These are phyloP conservation scores for Sarcophaga caerulescens DNA, from an alignment of 2,888 invertebrate genomes.

Conservation along the genomic window DNA sequence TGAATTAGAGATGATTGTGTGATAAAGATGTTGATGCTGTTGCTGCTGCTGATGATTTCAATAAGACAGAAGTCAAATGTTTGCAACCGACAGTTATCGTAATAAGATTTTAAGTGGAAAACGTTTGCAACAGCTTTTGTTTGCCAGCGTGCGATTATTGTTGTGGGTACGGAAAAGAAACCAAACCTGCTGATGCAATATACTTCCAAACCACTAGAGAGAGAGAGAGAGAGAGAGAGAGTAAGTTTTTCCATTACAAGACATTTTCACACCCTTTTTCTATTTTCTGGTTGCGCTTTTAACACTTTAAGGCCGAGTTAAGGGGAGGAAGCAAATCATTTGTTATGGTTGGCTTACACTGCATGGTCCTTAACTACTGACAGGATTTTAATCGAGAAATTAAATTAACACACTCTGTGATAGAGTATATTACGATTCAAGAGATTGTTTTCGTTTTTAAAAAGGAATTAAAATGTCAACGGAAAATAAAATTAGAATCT, in stretches of 20 bases:
- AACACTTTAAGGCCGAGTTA: constrained; percentile 8
- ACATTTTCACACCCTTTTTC: constrained; percentile 52
- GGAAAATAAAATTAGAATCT: no score
- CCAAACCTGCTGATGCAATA: neutral
- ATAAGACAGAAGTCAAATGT: constrained; percentile 65
- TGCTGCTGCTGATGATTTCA: constrained; percentile 46
- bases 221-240: no score
- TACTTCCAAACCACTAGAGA: no score
- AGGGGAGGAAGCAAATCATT: neutral
- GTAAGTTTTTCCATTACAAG: neutral
- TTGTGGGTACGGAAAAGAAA: constrained; percentile 24
- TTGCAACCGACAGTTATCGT: constrained; percentile 76
- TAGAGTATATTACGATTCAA: no score
- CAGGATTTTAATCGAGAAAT: constrained; percentile 55
- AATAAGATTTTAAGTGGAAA: constrained; percentile 79
- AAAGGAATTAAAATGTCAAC: no score
- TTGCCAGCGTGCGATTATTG: constrained; percentile 17
- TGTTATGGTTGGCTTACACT: neutral
- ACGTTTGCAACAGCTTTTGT: constrained; percentile 58
- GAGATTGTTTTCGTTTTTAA: no score
- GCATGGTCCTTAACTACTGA: constrained; percentile 22
- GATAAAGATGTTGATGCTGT: neutral
- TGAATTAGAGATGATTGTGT: neutral
- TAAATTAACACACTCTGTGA: constrained; percentile 30
- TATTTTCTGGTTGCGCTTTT: constrained; percentile 39